Conservation (phyloP, 2,797 vertebrate species). For the Furcifer pardalis region DNA sequence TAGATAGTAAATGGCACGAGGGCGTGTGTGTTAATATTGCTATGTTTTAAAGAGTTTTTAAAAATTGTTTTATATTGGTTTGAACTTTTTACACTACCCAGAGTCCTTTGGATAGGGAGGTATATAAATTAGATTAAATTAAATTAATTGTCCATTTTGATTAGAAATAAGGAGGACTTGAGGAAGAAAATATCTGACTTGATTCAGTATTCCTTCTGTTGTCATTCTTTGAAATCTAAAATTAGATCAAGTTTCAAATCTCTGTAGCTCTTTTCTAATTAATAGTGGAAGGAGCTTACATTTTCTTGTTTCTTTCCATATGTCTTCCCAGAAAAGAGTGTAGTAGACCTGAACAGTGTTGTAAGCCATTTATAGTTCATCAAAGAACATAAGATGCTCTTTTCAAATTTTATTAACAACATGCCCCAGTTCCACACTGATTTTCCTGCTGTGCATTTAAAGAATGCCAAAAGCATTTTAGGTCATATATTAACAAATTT, state of each 20-base stretch:
- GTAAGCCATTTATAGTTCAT: conserved; percentile 62
- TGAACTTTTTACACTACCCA: no score
- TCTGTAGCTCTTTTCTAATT: conserved; percentile 62
- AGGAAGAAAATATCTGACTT: conserved; percentile 55
- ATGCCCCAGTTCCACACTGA: conserved; percentile 62
- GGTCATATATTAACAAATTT: conserved; percentile 67
- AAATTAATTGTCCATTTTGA: conserved; percentile 46
- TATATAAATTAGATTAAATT: no score
- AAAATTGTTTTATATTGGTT: no score
- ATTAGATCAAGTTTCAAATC: conserved; percentile 48
- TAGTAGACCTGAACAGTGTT: conserved; percentile 50
- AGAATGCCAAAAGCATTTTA: conserved; percentile 67
- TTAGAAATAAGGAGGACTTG: conserved; percentile 50
- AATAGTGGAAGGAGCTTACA: conserved; percentile 51
- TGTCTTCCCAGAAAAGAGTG: conserved; percentile 47
- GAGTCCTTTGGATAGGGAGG: no score
- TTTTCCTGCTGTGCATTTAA: conserved; percentile 65
- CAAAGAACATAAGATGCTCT: conserved; percentile 67
- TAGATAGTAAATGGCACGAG: no score
- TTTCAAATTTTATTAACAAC: conserved; percentile 73
- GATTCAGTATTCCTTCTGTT: conserved; percentile 51
- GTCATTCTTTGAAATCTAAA: conserved; percentile 40
- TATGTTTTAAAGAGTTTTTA: no score
- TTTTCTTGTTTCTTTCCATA: conserved; percentile 54
- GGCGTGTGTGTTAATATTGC: no score